Evolutionary conservation across 2,113 vertebrate genomes (phyloP).

Genomic region (Sinocyclocheilus grahami): DNA sequence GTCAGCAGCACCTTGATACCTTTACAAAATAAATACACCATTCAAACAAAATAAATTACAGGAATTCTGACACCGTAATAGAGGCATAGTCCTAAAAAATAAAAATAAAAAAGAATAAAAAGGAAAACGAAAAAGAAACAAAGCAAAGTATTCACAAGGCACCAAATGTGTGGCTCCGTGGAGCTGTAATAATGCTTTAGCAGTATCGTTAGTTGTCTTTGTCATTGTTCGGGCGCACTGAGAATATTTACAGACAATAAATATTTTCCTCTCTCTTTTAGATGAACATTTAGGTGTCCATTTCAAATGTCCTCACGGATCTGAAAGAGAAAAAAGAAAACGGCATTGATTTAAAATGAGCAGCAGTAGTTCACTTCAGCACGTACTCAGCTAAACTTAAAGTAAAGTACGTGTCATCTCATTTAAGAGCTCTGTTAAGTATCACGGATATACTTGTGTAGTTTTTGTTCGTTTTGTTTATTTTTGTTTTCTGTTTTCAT

Average conservation of each 20-base stretch:
- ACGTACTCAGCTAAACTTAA: no score
- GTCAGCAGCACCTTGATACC: slow-evolving; percentile 96
- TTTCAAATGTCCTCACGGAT: slow-evolving; percentile 53
- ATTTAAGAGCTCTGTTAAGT: no score
- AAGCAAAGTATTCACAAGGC: slow-evolving; percentile 76
- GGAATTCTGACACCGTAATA: slow-evolving; percentile 70
- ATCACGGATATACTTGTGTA: no score
- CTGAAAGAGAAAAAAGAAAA: slow-evolving; percentile 67
- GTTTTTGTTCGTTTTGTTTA: no score
- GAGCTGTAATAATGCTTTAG: slow-evolving; percentile 62
- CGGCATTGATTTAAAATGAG: slow-evolving; percentile 1
- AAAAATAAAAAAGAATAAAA: slow-evolving; percentile 51
- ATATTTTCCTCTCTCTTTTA: slow-evolving; percentile 74
- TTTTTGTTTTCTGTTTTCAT: no score
- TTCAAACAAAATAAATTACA: slow-evolving; percentile 93
- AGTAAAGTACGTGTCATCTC: no score
- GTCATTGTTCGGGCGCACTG: slow-evolving; percentile 68
- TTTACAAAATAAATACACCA: slow-evolving; percentile 98
- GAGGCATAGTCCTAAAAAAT: slow-evolving; percentile 60
- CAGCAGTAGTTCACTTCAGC: not conserved
- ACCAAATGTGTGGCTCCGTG: slow-evolving; percentile 66
- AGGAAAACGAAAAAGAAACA: slow-evolving; percentile 42
- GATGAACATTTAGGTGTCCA: slow-evolving; percentile 69
- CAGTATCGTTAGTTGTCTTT: slow-evolving; percentile 59
- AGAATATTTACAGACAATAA: slow-evolving; percentile 83